Conservation (phyloP, 2,888 invertebrate genomes). For the Coleophora deauratella region DNA sequence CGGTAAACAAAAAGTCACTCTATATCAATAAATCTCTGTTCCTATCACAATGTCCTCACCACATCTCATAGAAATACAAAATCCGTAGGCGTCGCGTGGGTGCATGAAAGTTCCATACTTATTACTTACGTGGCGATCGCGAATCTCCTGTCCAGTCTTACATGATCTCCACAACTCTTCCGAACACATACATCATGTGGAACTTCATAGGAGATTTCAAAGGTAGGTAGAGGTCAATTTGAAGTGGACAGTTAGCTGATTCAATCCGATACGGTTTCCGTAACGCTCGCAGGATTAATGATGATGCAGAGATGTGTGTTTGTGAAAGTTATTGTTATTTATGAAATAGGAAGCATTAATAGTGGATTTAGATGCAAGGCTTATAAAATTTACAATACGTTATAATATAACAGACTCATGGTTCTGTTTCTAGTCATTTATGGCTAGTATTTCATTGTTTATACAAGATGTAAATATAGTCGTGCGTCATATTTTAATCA, state of each 20-base stretch:
- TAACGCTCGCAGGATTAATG: slow-evolving; percentile 50
- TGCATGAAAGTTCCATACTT: slow-evolving; percentile 57
- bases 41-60: slow-evolving; percentile 29
- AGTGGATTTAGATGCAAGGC: too few relatives aligned
- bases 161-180: slow-evolving; percentile 21
- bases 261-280: slow-evolving; percentile 50
- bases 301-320: slow-evolving; percentile 46
- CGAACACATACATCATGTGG: slow-evolving; percentile 8
- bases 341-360: slow-evolving; percentile 18
- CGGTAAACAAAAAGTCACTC: too few relatives aligned
- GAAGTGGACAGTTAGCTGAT: slow-evolving; percentile 38
- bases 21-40: neutral
- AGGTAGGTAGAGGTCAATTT: slow-evolving; percentile 21
- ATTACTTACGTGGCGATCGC: slow-evolving; percentile 51
- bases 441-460: too few relatives aligned
- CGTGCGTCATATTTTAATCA: too few relatives aligned
- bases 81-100: slow-evolving; percentile 62
- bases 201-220: neutral
- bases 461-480: too few relatives aligned
- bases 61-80: slow-evolving; percentile 35
- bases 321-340: slow-evolving; percentile 21
- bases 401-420: too few relatives aligned
- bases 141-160: slow-evolving; percentile 37
- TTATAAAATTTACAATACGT: too few relatives aligned
- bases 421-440: too few relatives aligned